Conservation (phyloP, 2,113 vertebrate genomes). For the Ramphastos sulfuratus region DNA sequence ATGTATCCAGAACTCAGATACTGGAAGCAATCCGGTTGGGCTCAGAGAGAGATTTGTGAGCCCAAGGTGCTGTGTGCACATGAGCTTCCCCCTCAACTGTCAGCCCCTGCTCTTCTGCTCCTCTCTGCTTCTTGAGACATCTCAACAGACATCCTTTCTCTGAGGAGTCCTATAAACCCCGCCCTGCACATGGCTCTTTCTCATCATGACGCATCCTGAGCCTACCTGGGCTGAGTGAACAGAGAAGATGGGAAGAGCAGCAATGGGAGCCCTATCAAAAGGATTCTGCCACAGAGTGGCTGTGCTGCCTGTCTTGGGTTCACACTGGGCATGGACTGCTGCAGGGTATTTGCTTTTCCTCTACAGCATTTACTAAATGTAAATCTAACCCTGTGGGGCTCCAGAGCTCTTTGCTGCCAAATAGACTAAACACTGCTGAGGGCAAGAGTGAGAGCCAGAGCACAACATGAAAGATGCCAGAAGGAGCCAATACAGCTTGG, state of each 20-base stretch:
- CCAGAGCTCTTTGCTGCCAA: background rate
- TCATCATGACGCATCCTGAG: background rate
- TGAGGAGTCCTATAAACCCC: background rate
- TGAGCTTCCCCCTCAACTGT: background rate
- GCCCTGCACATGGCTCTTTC: background rate
- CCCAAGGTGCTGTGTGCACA: accelerated
- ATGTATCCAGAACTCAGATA: background rate
- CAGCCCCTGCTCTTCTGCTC: background rate
- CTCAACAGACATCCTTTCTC: background rate
- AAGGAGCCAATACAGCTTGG: background rate
- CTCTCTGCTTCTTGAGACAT: background rate
- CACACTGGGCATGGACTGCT: accelerated
- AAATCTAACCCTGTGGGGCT: background rate
- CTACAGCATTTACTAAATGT: background rate
- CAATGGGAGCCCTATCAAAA: background rate
- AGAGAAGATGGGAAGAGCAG: background rate
- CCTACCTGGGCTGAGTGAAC: background rate
- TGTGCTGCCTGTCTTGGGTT: accelerated
- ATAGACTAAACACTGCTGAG: background rate
- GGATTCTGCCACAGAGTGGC: background rate
- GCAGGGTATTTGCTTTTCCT: background rate
- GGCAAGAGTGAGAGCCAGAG: background rate
- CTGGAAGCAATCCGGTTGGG: background rate
- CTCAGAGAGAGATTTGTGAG: background rate
- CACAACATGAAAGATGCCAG: background rate